A percentile compares a stretch with the other conserved stretches of the same genome.
Evolutionary conservation across 2,113 vertebrate species (phyloP).

Genomic region (Tetrao urogallus): DNA sequence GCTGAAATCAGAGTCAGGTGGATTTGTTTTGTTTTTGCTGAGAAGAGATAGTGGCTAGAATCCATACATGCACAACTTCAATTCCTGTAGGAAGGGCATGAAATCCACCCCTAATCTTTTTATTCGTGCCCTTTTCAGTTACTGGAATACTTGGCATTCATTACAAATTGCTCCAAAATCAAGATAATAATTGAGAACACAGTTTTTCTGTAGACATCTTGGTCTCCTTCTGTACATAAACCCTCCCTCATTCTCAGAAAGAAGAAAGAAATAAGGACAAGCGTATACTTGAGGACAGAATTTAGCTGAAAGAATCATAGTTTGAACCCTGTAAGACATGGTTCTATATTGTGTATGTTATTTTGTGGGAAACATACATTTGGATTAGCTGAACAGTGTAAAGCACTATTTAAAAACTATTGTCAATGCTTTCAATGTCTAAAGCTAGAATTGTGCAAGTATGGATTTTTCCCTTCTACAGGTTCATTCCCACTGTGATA

Average conservation of each 20-base stretch:
- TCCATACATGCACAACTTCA: neutral
- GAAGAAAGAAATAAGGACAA: neutral
- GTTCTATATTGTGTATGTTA: neutral
- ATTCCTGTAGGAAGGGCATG: neutral
- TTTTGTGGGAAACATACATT: neutral
- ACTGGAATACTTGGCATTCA: neutral
- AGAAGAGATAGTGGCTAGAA: neutral
- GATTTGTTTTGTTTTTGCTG: neutral
- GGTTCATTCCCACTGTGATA: constrained; percentile 77
- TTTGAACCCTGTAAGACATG: neutral
- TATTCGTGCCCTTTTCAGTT: neutral
- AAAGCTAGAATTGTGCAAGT: neutral
- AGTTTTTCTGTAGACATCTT: neutral
- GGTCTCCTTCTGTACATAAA: neutral
- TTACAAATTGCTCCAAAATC: neutral
- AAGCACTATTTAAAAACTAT: neutral
- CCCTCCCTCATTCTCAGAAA: neutral
- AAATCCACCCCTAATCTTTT: neutral
- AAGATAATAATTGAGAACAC: neutral
- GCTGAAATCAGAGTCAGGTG: neutral
- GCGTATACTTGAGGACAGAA: neutral
- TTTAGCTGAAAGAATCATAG: neutral
- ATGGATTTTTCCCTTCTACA: constrained; percentile 45
- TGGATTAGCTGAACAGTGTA: neutral
- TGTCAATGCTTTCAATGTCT: neutral